A percentile compares a stretch with the other conserved stretches of the same genome.
phyloP scores from a whole-genome alignment of 1,140 invertebrate species.

The Mizuhopecten yessoensis region DNA sequence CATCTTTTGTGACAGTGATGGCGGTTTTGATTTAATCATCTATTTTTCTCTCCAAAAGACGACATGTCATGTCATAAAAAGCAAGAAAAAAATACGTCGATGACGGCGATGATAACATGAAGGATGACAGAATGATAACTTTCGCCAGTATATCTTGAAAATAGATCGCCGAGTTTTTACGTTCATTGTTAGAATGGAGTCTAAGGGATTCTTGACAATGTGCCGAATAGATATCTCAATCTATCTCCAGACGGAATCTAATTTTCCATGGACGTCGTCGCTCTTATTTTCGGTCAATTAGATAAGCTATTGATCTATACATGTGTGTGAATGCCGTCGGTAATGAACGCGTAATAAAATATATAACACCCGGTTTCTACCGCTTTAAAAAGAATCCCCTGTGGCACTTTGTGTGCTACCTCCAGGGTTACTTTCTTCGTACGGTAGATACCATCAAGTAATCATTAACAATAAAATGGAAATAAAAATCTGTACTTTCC shows the following conservation, averaged over 20 bases:
- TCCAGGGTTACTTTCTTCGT: background rate
- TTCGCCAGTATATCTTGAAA: background rate
- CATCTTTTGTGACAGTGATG: background rate
- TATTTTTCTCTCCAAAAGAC: background rate
- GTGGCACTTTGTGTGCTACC: background rate
- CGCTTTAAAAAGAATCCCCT: background rate
- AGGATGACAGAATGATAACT: background rate
- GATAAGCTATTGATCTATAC: background rate
- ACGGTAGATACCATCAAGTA: background rate
- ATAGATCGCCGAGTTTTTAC: background rate
- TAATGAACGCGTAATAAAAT: background rate
- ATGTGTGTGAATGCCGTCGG: background rate
- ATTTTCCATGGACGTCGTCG: background rate
- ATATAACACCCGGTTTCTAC: background rate
- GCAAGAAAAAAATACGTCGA: background rate
- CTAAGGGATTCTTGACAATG: background rate
- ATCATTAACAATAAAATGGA: background rate
- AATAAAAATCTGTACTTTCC: background rate
- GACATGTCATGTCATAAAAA: conserved; percentile 6
- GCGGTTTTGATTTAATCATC: conserved; percentile 32
- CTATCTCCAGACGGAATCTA: background rate
- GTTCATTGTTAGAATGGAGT: background rate
- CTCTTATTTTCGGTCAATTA: background rate
- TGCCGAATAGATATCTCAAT: background rate
- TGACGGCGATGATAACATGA: background rate